These are phyloP conservation scores for Phania funesta DNA, from an alignment of 2,888 invertebrate species.

Conservation along the genomic window DNA sequence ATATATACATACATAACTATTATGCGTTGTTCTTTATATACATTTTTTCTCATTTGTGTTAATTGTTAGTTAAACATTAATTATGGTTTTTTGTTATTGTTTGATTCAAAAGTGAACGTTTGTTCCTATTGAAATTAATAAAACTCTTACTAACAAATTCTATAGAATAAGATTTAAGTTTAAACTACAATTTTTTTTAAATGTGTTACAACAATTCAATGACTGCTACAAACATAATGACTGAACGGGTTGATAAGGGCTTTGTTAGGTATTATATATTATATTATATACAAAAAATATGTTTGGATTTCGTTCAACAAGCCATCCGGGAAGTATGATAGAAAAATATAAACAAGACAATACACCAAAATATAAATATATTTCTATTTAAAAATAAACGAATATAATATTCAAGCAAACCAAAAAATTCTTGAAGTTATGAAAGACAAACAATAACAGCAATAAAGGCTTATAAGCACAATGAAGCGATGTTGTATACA, in stretches of 20 bases:
- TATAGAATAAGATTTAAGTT: neutral
- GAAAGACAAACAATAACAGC: slow-evolving; percentile 7
- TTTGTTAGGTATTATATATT: slow-evolving; percentile 27
- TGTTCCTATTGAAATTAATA: neutral
- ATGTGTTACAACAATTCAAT: slow-evolving; percentile 18
- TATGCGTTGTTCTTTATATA: too few relatives aligned
- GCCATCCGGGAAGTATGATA: slow-evolving; percentile 78
- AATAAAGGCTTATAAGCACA: neutral
- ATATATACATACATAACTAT: neutral
- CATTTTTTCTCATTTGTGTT: slow-evolving; percentile 23
- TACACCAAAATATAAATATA: slow-evolving; percentile 34
- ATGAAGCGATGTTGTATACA: slow-evolving; percentile 30
- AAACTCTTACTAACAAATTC: slow-evolving; percentile 37
- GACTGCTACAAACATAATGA: slow-evolving; percentile 21
- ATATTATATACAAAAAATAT: too few relatives aligned
- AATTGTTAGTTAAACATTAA: slow-evolving; percentile 55
- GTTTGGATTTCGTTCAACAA: slow-evolving; percentile 76
- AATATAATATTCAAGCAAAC: neutral
- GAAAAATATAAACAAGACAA: slow-evolving; percentile 76
- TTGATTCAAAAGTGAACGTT: slow-evolving; percentile 10
- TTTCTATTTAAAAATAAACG: neutral
- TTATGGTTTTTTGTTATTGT: slow-evolving; percentile 41
- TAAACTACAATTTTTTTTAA: neutral
- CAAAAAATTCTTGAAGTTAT: neutral
- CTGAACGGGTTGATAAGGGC: neutral